These are phyloP conservation scores for Cephus nigrinus DNA, from an alignment of 2,888 invertebrate species.

Conservation along the genomic window DNA sequence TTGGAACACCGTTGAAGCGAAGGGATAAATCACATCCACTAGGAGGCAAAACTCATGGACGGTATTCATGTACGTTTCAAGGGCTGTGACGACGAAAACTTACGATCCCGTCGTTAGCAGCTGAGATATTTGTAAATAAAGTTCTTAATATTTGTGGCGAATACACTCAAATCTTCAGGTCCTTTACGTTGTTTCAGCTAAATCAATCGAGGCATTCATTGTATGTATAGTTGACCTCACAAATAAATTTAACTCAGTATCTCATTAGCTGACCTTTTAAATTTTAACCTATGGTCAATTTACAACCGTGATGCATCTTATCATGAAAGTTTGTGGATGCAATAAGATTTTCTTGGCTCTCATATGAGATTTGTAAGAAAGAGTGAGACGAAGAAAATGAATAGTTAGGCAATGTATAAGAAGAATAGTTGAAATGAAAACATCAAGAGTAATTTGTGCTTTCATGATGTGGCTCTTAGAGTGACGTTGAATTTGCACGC, in stretches of 20 bases:
- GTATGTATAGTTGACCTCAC: neutral
- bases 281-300: neutral
- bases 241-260: neutral
- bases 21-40: neutral
- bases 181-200: too few relatives aligned
- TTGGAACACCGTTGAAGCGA: too few relatives aligned
- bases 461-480: neutral
- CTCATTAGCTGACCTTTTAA: neutral
- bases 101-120: neutral
- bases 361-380: too few relatives aligned
- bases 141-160: too few relatives aligned
- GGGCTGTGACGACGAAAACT: neutral
- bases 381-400: neutral
- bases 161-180: neutral
- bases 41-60: neutral
- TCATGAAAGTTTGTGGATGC: neutral
- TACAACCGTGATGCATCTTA: neutral
- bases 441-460: constrained; percentile 7
- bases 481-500: neutral
- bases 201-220: neutral
- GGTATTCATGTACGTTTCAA: neutral
- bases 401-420: neutral
- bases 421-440: neutral
- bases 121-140: neutral
- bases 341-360: too few relatives aligned